phyloP scores from a whole-genome alignment of 1,140 invertebrate genomes.

The Argopecten irradians region DNA sequence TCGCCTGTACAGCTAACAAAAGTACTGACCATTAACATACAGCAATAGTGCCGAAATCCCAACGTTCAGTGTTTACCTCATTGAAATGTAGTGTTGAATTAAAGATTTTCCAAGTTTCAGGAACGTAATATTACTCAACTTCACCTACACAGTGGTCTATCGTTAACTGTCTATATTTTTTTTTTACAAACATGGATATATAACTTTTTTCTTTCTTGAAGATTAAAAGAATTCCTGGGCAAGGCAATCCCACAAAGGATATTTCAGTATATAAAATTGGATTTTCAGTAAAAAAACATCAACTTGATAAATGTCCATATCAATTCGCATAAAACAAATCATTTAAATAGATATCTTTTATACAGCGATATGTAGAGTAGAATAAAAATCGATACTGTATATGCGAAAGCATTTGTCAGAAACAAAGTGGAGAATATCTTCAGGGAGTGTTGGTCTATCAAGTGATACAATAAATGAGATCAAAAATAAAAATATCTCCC shows the following conservation, averaged over 20 bases:
- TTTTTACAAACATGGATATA: too few relatives aligned
- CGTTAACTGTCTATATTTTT: too few relatives aligned
- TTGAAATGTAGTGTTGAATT: neutral
- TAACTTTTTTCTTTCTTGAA: too few relatives aligned
- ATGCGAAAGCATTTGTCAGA: neutral
- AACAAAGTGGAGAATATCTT: neutral
- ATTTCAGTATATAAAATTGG: neutral
- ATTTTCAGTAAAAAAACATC: neutral
- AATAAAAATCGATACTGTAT: neutral
- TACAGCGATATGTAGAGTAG: neutral
- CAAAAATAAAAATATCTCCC: neutral
- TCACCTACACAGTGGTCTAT: too few relatives aligned
- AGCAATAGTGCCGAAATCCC: neutral
- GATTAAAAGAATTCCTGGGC: too few relatives aligned
- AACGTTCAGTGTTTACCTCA: neutral
- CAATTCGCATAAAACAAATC: neutral
- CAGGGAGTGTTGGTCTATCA: neutral
- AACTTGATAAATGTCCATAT: neutral
- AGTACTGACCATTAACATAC: neutral
- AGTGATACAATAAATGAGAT: neutral
- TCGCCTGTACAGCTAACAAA: neutral
- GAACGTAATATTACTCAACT: too few relatives aligned
- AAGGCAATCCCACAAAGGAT: too few relatives aligned
- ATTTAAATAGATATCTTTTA: neutral
- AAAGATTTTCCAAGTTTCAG: too few relatives aligned